These are phyloP conservation scores for Halichoeres trimaculatus DNA, from an alignment of 2,113 vertebrate species.

Conservation along the genomic window DNA sequence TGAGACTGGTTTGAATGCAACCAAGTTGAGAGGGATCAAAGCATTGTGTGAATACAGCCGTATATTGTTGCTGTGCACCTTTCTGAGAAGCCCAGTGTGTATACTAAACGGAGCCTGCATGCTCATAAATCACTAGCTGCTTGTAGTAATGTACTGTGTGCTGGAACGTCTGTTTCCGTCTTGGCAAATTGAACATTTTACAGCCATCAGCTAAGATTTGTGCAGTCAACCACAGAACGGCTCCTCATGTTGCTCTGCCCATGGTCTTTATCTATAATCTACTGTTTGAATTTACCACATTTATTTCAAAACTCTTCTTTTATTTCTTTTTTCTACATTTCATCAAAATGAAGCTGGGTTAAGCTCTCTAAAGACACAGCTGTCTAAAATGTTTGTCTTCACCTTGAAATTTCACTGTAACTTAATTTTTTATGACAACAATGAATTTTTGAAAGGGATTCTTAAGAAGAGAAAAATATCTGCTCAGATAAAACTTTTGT, in stretches of 20 bases:
- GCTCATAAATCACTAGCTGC: constrained; percentile 21
- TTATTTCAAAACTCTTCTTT: too few relatives aligned
- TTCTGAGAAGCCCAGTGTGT: constrained; percentile 3
- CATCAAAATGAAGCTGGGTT: too few relatives aligned
- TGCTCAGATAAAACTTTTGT: not conserved
- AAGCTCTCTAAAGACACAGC: too few relatives aligned
- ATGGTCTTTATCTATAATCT: too few relatives aligned
- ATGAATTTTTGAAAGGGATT: too few relatives aligned
- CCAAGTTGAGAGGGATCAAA: not conserved
- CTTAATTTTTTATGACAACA: too few relatives aligned
- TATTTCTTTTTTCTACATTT: too few relatives aligned
- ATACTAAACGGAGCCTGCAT: constrained; percentile 9
- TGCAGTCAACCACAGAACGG: constrained; percentile 6
- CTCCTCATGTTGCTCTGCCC: not conserved
- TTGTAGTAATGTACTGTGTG: constrained; percentile 34
- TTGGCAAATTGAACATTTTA: constrained; percentile 19
- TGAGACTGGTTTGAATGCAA: not conserved
- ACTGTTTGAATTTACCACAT: not conserved
- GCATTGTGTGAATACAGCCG: not conserved
- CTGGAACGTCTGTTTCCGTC: constrained; percentile 5
- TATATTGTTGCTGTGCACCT: not conserved
- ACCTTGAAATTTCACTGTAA: too few relatives aligned
- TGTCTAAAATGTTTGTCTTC: too few relatives aligned
- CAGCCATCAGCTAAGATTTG: constrained; percentile 30
- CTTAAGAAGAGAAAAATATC: not conserved